Evolutionary conservation across 1,140 invertebrate species (phyloP).

Genomic region (Ceratosolen fusciceps): DNA sequence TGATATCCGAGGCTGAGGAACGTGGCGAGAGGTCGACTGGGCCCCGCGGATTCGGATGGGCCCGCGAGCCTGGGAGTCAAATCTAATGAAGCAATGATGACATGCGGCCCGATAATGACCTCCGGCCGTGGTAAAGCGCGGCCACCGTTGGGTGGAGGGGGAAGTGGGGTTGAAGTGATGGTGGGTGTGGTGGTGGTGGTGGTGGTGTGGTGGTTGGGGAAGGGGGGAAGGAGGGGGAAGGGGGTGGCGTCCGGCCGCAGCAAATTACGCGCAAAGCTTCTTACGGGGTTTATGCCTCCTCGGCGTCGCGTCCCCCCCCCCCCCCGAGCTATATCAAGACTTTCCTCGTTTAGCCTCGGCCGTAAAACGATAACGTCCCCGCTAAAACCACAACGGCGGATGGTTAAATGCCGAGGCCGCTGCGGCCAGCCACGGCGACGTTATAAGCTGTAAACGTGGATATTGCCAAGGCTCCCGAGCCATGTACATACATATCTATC

Average conservation of each 20-base stretch:
- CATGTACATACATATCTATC: no score
- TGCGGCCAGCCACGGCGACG: conserved; percentile 26
- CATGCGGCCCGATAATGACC: neutral
- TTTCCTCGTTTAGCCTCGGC: conserved; percentile 29
- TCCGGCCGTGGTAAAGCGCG: no score
- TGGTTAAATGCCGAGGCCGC: conserved; percentile 25
- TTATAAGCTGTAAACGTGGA: conserved; percentile 43
- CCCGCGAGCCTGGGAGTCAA: neutral
- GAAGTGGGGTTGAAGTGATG: no score
- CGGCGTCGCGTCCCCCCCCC: neutral
- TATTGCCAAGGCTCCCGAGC: conserved; percentile 11
- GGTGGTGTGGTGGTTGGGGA: no score
- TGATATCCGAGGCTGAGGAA: no score
- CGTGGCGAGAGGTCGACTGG: neutral
- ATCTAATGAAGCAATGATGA: neutral
- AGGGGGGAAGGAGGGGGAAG: neutral
- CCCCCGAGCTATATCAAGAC: conserved; percentile 18
- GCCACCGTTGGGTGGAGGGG: no score
- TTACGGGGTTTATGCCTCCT: neutral
- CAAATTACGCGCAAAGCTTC: conserved; percentile 8
- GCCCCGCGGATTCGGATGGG: no score
- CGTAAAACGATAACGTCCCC: conserved; percentile 41
- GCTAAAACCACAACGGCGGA: conserved; percentile 38
- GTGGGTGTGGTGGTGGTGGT: no score
- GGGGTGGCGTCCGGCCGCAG: neutral